Conservation (phyloP, 2,888 invertebrate species). For the Dioctria linearis region DNA sequence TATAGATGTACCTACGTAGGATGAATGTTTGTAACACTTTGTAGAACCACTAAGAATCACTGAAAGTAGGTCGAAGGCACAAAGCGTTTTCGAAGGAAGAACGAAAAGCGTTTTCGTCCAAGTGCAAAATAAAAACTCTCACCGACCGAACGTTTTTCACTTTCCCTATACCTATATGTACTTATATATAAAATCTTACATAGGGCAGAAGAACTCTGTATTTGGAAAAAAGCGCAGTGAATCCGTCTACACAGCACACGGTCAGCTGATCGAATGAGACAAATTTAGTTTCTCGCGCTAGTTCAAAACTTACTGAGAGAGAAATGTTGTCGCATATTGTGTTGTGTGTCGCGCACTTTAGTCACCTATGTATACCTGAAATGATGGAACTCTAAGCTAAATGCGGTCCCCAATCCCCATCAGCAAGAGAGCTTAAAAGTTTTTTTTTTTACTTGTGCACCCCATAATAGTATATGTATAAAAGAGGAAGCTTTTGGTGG, state of each 20-base stretch:
- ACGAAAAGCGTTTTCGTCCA: conserved; percentile 4
- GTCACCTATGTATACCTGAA: no score
- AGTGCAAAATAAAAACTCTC: conserved; percentile 22
- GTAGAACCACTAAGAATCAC: conserved; percentile 15
- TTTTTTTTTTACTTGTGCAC: no score
- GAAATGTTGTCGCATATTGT: no score
- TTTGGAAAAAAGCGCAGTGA: conserved; percentile 11
- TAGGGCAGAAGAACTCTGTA: conserved; percentile 15
- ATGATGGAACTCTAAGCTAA: no score
- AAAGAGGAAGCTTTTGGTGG: no score
- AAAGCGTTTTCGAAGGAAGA: background rate
- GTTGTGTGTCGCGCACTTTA: no score
- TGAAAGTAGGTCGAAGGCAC: conserved; percentile 42
- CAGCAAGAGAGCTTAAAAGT: no score
- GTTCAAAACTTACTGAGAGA: background rate
- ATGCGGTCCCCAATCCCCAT: no score
- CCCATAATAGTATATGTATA: no score
- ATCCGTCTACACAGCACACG: conserved; percentile 32
- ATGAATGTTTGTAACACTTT: background rate
- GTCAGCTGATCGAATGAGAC: conserved; percentile 50
- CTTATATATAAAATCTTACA: background rate
- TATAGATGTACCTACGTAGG: background rate
- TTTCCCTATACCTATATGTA: conserved; percentile 15
- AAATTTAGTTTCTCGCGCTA: conserved; percentile 2
- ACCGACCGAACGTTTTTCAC: conserved; percentile 38